A percentile compares a stretch with the other conserved stretches of the same genome.
These are phyloP conservation scores for Euplexia lucipara DNA, from an alignment of 2,888 invertebrate species.

Conservation along the genomic window DNA sequence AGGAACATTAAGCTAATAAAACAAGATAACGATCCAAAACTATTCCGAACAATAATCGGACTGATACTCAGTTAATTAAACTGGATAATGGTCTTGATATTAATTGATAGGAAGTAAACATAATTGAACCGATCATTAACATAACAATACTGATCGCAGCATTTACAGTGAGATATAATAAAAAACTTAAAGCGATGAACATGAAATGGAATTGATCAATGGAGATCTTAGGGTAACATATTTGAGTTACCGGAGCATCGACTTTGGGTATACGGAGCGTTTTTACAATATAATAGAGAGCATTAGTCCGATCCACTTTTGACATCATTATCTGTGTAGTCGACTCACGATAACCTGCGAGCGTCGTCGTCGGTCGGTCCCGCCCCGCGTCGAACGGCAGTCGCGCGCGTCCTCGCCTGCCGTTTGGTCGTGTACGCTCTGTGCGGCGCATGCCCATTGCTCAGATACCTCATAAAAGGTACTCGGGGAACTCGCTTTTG, in stretches of 20 bases:
- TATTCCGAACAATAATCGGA: slow-evolving; percentile 41
- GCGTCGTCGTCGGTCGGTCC: slow-evolving; percentile 83
- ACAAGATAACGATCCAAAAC: slow-evolving; percentile 40
- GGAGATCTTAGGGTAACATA: slow-evolving; percentile 69
- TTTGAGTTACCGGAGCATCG: slow-evolving; percentile 58
- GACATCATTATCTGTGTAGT: slow-evolving; percentile 90
- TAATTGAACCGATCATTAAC: slow-evolving; percentile 76
- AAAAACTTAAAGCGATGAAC: slow-evolving; percentile 65
- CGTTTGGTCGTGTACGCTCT: slow-evolving; percentile 76
- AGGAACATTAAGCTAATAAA: slow-evolving; percentile 46
- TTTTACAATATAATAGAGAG: slow-evolving; percentile 89
- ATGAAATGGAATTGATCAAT: slow-evolving; percentile 59
- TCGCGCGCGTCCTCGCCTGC: slow-evolving; percentile 83
- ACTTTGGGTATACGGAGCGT: slow-evolving; percentile 79
- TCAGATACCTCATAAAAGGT: slow-evolving; percentile 71
- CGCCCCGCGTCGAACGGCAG: slow-evolving; percentile 84
- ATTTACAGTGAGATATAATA: slow-evolving; percentile 65
- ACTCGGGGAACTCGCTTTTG: slow-evolving; percentile 86
- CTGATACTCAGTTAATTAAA: slow-evolving; percentile 45
- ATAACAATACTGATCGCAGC: slow-evolving; percentile 68
- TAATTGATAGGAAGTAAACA: slow-evolving; percentile 72
- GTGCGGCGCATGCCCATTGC: slow-evolving; percentile 66
- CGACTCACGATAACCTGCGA: slow-evolving; percentile 90
- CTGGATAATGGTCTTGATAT: slow-evolving; percentile 38
- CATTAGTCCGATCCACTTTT: slow-evolving; percentile 91